A percentile compares a stretch with the other conserved stretches of the same genome.
These are phyloP conservation scores for Metopia argyrocephala DNA, from an alignment of 2,888 invertebrate genomes.

Conservation along the genomic window DNA sequence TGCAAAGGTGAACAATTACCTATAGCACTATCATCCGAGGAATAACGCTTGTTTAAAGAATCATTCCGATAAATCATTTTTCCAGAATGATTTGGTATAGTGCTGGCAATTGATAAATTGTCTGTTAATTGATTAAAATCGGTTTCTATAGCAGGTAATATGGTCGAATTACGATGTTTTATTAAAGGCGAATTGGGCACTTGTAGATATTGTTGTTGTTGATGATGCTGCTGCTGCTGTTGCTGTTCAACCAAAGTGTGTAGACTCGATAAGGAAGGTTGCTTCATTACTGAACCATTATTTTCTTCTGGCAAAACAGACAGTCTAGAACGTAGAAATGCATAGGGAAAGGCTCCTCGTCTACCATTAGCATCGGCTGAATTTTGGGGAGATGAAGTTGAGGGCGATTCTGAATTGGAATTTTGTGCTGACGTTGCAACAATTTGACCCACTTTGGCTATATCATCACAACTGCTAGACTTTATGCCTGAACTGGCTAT, in stretches of 20 bases:
- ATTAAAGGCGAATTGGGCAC: slow-evolving; percentile 69
- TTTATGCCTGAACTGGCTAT: slow-evolving; percentile 79
- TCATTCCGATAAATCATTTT: slow-evolving; percentile 71
- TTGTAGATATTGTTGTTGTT: slow-evolving; percentile 60
- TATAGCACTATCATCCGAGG: slow-evolving; percentile 74
- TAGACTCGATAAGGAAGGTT: slow-evolving; percentile 67
- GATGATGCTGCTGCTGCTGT: slow-evolving; percentile 55
- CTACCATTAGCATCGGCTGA: slow-evolving; percentile 73
- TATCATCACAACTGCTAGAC: slow-evolving; percentile 86
- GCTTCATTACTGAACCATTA: slow-evolving; percentile 79
- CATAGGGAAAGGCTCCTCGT: slow-evolving; percentile 87
- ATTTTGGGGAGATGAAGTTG: slow-evolving; percentile 61
- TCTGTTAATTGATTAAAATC: slow-evolving; percentile 66
- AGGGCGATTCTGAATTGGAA: slow-evolving; percentile 59
- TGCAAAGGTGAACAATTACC: slow-evolving; percentile 74
- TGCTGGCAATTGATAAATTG: slow-evolving; percentile 70
- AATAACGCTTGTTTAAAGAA: slow-evolving; percentile 71
- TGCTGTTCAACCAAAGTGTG: slow-evolving; percentile 62
- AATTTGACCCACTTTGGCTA: slow-evolving; percentile 81
- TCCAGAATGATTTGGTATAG: slow-evolving; percentile 70
- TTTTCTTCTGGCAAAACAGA: slow-evolving; percentile 89
- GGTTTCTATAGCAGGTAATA: slow-evolving; percentile 63
- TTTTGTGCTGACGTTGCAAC: slow-evolving; percentile 59
- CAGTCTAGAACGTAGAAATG: slow-evolving; percentile 86
- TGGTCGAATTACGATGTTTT: slow-evolving; percentile 70